Evolutionary conservation across 2,888 invertebrate genomes (phyloP), one percentile per base, ranked within the genome.

Genomic region (Hirtodrosophila trivittata): DNA sequence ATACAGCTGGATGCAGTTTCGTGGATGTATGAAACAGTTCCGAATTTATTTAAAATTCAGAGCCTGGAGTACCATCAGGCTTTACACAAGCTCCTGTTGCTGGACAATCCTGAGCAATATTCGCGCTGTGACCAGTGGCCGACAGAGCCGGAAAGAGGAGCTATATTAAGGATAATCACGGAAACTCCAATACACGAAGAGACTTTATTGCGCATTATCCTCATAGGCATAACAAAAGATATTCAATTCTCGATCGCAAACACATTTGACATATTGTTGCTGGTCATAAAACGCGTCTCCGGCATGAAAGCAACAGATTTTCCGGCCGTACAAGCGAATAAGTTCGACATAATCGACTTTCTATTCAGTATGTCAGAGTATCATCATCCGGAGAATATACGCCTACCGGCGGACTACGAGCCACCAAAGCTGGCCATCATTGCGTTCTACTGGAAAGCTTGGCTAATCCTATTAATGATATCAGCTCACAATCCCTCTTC

Each of bases 391-490:
- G 98, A 98, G 80, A 97, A 97, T 87, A 97, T 98, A 78, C 94
- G 94, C 3, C 92, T 98, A 58, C 98, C 98, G 0, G 90, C 93
- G 9, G 97, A 96, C 92, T 97, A 92, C 89, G 92, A 91, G 30
- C 95, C 98, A 0, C 98, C 98, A 0, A 94, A 94, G 73, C 91
- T 98, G 85, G 98, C 97, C 1, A 97, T 98, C 83, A 94, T 96
- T n/a, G 94, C 95, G 59, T 92, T 96, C 54, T 98, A 98, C 91
- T 98, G 98, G 98, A 97, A 97, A 91, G 95, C 95, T 13, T 98
- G 98, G 98, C 92, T 94, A 32, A 94, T 97, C 86, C 92, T 98
- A 75, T 91, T 97, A 35, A 95, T 98, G 91, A 91, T 98, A 69
- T 95, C 96, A 10, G 97, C 98, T 0, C 98, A 98, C 91, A 98